Evolutionary conservation across 2,888 invertebrate genomes (phyloP).

Genomic region (Hyles lineata): DNA sequence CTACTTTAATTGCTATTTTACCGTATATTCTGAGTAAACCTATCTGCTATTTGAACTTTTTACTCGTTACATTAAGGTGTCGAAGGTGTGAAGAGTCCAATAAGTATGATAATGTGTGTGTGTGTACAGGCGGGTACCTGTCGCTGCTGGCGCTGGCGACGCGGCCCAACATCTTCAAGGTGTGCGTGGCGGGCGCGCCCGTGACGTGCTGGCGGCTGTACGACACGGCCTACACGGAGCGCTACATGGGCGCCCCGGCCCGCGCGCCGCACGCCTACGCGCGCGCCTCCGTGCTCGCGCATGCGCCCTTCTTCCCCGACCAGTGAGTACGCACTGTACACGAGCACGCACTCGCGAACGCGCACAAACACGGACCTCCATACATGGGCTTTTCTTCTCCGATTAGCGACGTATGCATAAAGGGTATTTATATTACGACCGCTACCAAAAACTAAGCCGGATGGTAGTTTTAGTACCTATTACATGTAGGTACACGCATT

Average conservation of each 20-base stretch:
- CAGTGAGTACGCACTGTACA: conserved; percentile 86
- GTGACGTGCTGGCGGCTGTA: conserved; percentile 99
- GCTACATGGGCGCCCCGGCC: conserved; percentile 91
- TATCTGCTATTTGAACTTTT: no score
- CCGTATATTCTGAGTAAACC: no score
- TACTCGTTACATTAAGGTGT: no score
- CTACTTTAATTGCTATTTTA: no score
- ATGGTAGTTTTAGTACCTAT: no score
- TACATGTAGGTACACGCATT: no score
- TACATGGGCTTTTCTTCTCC: no score
- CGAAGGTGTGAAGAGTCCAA: no score
- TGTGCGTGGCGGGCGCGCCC: conserved; percentile 98
- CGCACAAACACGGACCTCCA: background rate
- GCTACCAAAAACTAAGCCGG: no score
- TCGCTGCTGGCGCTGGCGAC: conserved; percentile 97
- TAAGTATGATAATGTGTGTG: no score
- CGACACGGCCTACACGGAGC: conserved; percentile 99
- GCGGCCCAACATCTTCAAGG: conserved; percentile 96
- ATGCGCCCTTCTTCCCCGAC: conserved; percentile 92
- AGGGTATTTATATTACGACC: no score
- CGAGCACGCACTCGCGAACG: conserved; percentile 79
- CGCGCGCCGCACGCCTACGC: conserved; percentile 91
- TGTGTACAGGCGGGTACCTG: conserved; percentile 92
- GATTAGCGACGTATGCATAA: no score
- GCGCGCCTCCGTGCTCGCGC: conserved; percentile 93